phyloP scores from a whole-genome alignment of 2,113 vertebrate species.

The Tetrax tetrax region DNA sequence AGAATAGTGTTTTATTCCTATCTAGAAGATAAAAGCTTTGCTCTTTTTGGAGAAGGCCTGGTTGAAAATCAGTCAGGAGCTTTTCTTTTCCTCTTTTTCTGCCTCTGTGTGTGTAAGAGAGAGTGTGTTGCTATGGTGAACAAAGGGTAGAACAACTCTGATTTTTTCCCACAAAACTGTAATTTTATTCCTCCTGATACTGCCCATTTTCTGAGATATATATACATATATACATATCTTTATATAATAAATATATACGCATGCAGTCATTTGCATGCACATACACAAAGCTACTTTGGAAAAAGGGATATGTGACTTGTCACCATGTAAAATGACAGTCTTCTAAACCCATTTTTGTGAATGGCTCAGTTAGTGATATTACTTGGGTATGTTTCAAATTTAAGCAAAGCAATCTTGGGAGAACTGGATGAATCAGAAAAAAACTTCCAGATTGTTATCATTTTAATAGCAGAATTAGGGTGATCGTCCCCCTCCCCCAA shows the following conservation, averaged over 20 bases:
- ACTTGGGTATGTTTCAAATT: conserved; percentile 25
- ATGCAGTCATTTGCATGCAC: background rate
- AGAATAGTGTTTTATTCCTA: background rate
- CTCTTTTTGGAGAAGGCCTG: background rate
- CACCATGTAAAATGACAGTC: background rate
- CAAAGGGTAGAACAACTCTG: background rate
- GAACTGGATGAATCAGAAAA: background rate
- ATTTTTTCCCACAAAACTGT: background rate
- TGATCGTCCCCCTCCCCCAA: background rate
- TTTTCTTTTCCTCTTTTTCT: background rate
- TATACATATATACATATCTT: background rate
- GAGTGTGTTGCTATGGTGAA: conserved; percentile 56
- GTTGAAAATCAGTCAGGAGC: background rate
- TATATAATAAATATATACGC: background rate
- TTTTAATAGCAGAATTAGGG: conserved; percentile 22
- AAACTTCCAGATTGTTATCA: background rate
- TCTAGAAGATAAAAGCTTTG: conserved; percentile 29
- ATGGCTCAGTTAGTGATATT: conserved; percentile 28
- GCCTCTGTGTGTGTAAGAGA: background rate
- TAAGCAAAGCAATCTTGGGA: conserved; percentile 36
- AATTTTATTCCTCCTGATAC: background rate
- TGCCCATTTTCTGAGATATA: background rate
- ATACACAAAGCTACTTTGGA: background rate
- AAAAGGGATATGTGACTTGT: background rate
- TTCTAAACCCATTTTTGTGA: conserved; percentile 14